Evolutionary conservation across 2,113 vertebrate genomes (phyloP), one percentile per base, ranked within the genome.

Genomic region (Nerophis ophidion): DNA sequence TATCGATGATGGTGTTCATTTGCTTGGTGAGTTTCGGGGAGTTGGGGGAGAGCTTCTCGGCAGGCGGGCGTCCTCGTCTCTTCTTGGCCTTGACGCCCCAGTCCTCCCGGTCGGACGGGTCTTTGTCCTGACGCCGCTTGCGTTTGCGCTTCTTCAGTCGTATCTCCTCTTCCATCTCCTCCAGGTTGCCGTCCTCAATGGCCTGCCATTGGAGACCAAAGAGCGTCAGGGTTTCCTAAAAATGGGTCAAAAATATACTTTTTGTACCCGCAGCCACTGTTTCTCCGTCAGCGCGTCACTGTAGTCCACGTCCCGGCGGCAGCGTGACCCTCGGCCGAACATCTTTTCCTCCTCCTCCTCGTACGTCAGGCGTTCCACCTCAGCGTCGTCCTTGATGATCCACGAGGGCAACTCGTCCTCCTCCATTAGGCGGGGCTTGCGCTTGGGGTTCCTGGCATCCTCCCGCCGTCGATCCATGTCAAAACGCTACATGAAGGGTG

Each of bases 91-190:
- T 98, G 16, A 92, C 85, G 47, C 91, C 87, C 5, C 93, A 91
- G 8, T 97, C 93, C 4, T 95, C 95, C 56, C 96, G 90, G 6
- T 89, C 83, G 0, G 90, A 91, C 16, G 90, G 89, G 60, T 96
- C 95, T 70, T 97, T 98, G 81, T 97, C 95, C 60, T 91, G 87
- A 0, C 95, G 92, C 86, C 96, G 90, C 88, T 93, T 89, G 38
- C 95, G 93, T 83, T 98, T 98, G 46, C 95, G 88, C 76, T 97
- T 99, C 77, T 98, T 99, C 75, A 97, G 92, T 38, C 97, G 92
- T 38, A 98, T 93, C 74, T 99, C 97, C 82, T 98, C 97, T 84
- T 99, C 97, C 92, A 99, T 98, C 89, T 98, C 95, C 68, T 99
- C 97, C 89, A 99, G 89, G 86, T 99, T 99, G 56, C 97, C 97